These are phyloP conservation scores for Halcyon chelicuti DNA, from an alignment of 2,797 vertebrate species.

Conservation along the genomic window DNA sequence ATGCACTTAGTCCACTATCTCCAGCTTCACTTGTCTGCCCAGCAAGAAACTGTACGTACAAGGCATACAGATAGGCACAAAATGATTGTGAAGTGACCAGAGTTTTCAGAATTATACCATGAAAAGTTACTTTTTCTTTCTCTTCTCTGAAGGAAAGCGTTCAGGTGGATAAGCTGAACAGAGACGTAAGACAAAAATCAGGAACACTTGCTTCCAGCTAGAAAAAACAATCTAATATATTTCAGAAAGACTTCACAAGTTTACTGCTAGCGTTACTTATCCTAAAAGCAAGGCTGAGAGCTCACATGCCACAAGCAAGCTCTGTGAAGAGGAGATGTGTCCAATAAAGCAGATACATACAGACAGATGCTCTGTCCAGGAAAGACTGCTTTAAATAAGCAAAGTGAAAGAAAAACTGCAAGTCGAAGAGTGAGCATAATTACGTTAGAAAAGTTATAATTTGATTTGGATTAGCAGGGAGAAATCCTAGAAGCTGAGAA, in stretches of 20 bases:
- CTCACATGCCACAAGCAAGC: background rate
- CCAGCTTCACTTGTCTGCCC: background rate
- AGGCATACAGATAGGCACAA: background rate
- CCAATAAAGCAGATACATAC: background rate
- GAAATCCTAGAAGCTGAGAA: slow-evolving; percentile 33
- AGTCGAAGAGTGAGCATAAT: slow-evolving; percentile 3
- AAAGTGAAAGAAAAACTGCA: background rate
- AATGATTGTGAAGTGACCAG: background rate
- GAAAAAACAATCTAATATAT: background rate
- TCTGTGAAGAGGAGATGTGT: background rate
- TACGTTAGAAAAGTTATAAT: slow-evolving; percentile 30
- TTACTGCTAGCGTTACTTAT: background rate
- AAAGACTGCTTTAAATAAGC: slow-evolving; percentile 4
- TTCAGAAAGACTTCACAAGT: background rate
- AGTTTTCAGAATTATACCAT: background rate
- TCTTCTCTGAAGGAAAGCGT: background rate
- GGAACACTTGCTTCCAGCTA: background rate
- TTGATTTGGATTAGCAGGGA: slow-evolving; percentile 42
- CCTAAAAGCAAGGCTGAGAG: background rate
- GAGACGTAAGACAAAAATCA: background rate
- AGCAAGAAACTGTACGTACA: background rate
- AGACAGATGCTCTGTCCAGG: background rate
- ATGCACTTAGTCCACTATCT: background rate
- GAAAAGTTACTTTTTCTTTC: background rate
- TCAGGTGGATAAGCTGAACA: background rate